Conservation (phyloP, 2,797 vertebrate genomes). For the Acomys russatus region DNA sequence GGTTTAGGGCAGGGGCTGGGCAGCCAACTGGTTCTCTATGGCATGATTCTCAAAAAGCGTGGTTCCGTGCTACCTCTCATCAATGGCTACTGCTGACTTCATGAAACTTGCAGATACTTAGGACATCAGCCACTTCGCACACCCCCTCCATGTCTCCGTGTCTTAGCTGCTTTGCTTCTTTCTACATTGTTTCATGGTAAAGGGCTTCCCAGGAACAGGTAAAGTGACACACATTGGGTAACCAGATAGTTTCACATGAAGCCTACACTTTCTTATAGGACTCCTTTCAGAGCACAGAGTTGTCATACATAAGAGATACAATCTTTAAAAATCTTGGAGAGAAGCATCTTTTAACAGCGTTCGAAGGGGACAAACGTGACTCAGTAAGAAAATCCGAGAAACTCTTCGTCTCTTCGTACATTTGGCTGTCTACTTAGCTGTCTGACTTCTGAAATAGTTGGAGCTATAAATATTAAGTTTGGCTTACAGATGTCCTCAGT, state of each 20-base stretch:
- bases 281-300: background rate
- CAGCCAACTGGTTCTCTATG: background rate
- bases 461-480: slow-evolving; percentile 75
- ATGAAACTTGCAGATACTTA: slow-evolving; percentile 13
- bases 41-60: background rate
- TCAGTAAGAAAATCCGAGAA: slow-evolving; percentile 49
- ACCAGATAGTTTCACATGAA: background rate
- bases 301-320: background rate
- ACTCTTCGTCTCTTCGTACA: slow-evolving; percentile 11
- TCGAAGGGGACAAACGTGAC: slow-evolving; percentile 42
- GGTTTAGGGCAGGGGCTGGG: background rate
- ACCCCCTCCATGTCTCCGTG: background rate
- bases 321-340: slow-evolving; percentile 57
- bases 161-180: background rate
- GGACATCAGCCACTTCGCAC: background rate
- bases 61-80: background rate
- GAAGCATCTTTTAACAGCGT: slow-evolving; percentile 53
- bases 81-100: slow-evolving; percentile 4
- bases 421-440: slow-evolving; percentile 39
- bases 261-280: background rate
- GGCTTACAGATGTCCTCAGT: slow-evolving; percentile 64
- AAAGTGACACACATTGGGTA: background rate
- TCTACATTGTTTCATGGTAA: background rate
- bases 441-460: slow-evolving; percentile 65
- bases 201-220: background rate